Evolutionary conservation across 2,888 invertebrate genomes (phyloP), one percentile per base, ranked within the genome.

Genomic region (Orthonevra nobilis): DNA sequence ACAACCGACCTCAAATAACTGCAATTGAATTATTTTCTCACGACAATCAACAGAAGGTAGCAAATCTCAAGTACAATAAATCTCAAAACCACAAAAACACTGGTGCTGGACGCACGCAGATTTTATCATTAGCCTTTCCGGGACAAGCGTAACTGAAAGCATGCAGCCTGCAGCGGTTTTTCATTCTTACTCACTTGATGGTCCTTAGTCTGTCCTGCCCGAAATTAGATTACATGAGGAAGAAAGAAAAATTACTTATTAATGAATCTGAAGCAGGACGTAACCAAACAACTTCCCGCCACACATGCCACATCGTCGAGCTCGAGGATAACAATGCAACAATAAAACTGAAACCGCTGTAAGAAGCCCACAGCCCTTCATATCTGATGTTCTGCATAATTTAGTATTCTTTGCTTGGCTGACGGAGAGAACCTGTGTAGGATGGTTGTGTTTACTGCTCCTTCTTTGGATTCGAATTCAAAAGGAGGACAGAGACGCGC

Each of bases 371-470:
- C 15, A 66, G 72, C 66, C 66, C 54, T 73, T 73, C 73, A 73
- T 79, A 79, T 79, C 79, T 79, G 79, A 79, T 79, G 66, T 56
- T 54, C 52, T 54, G 72, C 72, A 73, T 79, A 73, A 79, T 79
- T 79, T 79, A 73, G 79, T 73, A 48, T 66, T 60, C 72, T 60
- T 44, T 54, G 15, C 26, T 61, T 14, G 36, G 23, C 3, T 7
- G 44, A 30, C 61, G 12, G 46, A 70, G 60, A 68, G 30, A 66
- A 70, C 42, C 44, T 30, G 73, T 79, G 72, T 79, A 66, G 79
- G 73, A 73, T 44, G 77, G 75, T 44, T 70, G n/a, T n/a, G 75
- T 30, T 54, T 46, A 19, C 23, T 48, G 44, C 46, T 46, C 12
- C 63, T 23, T 30, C 52, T 32, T 61, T 68, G 74, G 23, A n/a